Conservation (phyloP, 1,140 invertebrate species). For the Drosophila pachea region DNA sequence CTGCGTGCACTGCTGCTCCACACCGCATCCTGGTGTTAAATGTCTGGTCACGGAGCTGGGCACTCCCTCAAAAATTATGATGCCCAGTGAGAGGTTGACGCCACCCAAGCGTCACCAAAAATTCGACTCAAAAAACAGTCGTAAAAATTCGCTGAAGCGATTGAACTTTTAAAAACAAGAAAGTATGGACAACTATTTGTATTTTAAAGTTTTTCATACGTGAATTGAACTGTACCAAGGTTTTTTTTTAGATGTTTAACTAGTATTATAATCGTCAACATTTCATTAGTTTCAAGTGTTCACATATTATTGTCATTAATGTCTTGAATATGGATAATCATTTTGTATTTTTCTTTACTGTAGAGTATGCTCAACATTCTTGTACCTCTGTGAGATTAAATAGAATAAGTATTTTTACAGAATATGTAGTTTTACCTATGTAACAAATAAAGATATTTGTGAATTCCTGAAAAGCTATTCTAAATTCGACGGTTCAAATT, state of each 20-base stretch:
- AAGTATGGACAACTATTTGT: neutral
- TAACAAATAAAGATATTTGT: no score
- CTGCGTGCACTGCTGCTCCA: conserved; percentile 50
- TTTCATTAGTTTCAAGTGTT: conserved; percentile 15
- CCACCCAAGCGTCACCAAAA: conserved; percentile 57
- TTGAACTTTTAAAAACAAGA: conserved; percentile 55
- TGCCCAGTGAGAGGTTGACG: conserved; percentile 53
- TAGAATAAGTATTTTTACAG: conserved; percentile 46
- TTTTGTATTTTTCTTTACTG: conserved; percentile 19
- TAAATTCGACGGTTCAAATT: no score
- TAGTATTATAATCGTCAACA: conserved; percentile 50
- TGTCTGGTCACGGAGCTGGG: conserved; percentile 64
- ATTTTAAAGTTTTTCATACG: conserved; percentile 16
- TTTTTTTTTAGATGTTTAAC: conserved; percentile 35
- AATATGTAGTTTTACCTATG: neutral
- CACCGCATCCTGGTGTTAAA: conserved; percentile 59
- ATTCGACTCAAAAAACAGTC: conserved; percentile 52
- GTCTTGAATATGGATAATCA: conserved; percentile 41
- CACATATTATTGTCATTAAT: conserved; percentile 15
- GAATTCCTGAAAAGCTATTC: no score
- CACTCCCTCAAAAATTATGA: conserved; percentile 64
- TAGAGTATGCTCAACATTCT: conserved; percentile 46
- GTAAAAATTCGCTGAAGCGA: conserved; percentile 64
- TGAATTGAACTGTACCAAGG: conserved; percentile 17
- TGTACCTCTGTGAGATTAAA: conserved; percentile 72